Conservation (phyloP, 2,113 vertebrate genomes). For the Crotalus horridus region DNA sequence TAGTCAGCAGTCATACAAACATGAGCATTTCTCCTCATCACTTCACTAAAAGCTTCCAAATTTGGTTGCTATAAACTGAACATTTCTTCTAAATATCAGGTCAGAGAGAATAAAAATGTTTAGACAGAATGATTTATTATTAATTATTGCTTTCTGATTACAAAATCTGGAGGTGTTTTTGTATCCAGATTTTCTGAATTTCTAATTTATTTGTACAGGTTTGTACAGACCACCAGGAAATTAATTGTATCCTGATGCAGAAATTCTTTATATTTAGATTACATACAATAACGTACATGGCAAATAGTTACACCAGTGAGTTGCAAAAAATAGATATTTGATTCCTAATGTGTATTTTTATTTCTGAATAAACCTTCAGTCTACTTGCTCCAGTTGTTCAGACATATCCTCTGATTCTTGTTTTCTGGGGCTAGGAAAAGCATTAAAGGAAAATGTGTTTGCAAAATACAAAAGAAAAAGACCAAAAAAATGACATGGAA, state of each 20-base stretch:
- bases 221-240: neutral
- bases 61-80: neutral
- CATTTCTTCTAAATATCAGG: neutral
- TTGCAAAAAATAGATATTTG: neutral
- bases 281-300: neutral
- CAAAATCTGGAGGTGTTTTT: neutral
- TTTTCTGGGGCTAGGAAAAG: conserved; percentile 20
- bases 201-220: neutral
- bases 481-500: conserved; percentile 37
- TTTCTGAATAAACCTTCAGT: neutral
- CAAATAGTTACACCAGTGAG: neutral
- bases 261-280: neutral
- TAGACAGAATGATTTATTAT: neutral
- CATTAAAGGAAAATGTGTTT: conserved; percentile 47
- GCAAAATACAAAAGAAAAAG: conserved; percentile 45
- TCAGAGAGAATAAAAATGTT: neutral
- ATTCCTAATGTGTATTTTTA: conserved; percentile 14
- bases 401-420: conserved; percentile 19
- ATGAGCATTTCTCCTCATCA: neutral
- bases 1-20: neutral
- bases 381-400: neutral
- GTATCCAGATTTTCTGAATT: neutral
- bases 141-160: neutral
- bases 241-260: neutral
- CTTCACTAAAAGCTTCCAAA: neutral